Base-by-base conservation (phyloP, 2,888 invertebrate genomes). In the Cinara cedri region DNA sequence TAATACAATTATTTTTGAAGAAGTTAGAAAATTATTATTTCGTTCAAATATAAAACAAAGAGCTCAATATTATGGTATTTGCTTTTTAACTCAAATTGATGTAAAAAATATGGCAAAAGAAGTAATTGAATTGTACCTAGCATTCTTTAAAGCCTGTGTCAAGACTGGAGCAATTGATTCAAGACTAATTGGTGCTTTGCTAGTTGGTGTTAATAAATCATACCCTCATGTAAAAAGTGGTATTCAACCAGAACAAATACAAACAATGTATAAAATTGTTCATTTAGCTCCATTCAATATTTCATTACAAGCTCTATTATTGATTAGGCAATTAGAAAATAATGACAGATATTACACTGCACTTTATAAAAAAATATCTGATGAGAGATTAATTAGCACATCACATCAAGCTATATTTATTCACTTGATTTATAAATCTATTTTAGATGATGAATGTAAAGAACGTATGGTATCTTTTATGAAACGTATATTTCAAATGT, bases 81-180 rank as follows among this genome's bases (percentile, higher is more conserved):
- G 98, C 85, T 95, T 96, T 85, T 87, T 99, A 49, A 92, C 94
- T 66, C 95, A 96, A 86, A 93, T 97, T 85, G 90, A 92, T 3
- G 93, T 95, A 83, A 87, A 88, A 4, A 89, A 90, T 68, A 89
- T 97, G 19, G 96, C 98, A 0, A 90, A 91, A 83, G 92, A 91
- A 83, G 87, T 99, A 49, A 93, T 99, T 63, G 89, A 92, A 82
- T 92, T 98, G 71, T 99, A 98, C 86, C 96, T 99, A 85, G 91
- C 95, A 0, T 95, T 98, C 85, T 99, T 99, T 88, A 97, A 96
- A 87, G 93, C 95, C 70, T 91, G 93, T 80, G 90, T 96, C 8
- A 95, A 96, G 85, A 91, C 90, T 88, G 93, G 93, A 3, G 93
- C 94, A 82, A 90, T 95, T 0, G 92, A 95, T 84, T 92, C 90